phyloP scores from a whole-genome alignment of 2,797 vertebrate species.

The Eulemur mongoz region DNA sequence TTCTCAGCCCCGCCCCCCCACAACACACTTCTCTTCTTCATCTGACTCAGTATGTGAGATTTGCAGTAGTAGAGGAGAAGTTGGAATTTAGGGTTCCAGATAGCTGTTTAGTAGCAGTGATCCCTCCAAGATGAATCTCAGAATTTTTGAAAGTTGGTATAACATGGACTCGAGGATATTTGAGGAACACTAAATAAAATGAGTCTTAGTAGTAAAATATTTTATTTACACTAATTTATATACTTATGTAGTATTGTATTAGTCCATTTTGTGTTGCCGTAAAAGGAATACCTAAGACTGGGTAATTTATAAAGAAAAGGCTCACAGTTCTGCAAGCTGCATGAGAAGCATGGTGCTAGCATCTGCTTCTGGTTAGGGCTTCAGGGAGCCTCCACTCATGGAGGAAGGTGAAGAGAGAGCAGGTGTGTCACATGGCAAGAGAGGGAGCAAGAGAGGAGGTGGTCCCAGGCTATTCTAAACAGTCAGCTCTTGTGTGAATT shows the following conservation, averaged over 20 bases:
- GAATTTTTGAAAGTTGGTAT: not conserved
- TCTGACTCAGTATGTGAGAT: not conserved
- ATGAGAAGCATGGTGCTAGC: not conserved
- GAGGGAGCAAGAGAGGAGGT: not conserved
- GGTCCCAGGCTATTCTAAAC: not conserved
- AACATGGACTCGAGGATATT: not conserved
- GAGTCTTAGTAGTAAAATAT: slow-evolving; percentile 23
- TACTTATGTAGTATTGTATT: not conserved
- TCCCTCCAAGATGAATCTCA: not conserved
- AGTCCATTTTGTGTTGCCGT: not conserved
- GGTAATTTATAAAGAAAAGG: not conserved
- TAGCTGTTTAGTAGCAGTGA: not conserved
- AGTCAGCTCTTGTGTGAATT: not conserved
- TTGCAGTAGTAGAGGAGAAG: not conserved
- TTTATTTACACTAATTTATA: not conserved
- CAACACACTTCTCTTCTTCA: not conserved
- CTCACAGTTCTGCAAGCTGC: not conserved
- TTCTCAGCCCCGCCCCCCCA: fast-evolving
- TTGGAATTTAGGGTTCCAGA: not conserved
- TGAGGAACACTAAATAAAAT: slow-evolving; percentile 8
- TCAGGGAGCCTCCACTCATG: not conserved
- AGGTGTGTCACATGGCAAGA: not conserved
- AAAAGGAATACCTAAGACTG: not conserved
- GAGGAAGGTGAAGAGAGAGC: not conserved
- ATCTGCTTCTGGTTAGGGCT: too few species aligned